Conservation (phyloP, 2,797 vertebrate genomes). For the Arnoldichthys spilopterus region DNA sequence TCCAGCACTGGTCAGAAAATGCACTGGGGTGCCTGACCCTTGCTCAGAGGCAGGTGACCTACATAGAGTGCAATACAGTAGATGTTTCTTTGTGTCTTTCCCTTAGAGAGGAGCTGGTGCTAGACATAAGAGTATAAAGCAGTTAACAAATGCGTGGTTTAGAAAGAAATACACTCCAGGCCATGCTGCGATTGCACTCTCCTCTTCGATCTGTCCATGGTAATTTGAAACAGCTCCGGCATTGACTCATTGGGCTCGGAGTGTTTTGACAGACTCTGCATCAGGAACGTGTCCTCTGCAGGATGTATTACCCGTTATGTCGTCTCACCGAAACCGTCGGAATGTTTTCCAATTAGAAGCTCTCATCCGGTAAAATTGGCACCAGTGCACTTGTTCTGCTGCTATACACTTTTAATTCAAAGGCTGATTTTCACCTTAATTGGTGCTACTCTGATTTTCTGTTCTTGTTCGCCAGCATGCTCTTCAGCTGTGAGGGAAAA, state of each 20-base stretch:
- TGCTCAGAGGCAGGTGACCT: conserved; percentile 71
- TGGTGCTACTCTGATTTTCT: conserved; percentile 30
- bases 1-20: conserved; percentile 63
- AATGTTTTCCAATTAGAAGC: conserved; percentile 17
- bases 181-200: conserved; percentile 38
- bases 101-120: conserved; percentile 58
- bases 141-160: conserved; percentile 48
- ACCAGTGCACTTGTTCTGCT: background rate
- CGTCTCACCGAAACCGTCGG: background rate
- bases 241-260: conserved; percentile 8
- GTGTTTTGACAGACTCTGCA: conserved; percentile 2
- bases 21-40: conserved; percentile 67
- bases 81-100: conserved; percentile 69
- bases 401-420: conserved; percentile 30
- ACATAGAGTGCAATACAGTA: conserved; percentile 70
- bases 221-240: conserved; percentile 4
- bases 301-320: background rate
- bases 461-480: background rate
- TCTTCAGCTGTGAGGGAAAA: conserved; percentile 1
- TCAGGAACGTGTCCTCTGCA: background rate
- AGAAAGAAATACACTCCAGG: conserved; percentile 58
- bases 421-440: conserved; percentile 39
- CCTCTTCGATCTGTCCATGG: conserved; percentile 10
- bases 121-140: conserved; percentile 64
- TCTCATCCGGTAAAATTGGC: background rate